Percentiles rank a stretch among this genome's conserved stretches.
Conservation (phyloP, 2,113 vertebrate species). For the Ptyas mucosa region DNA sequence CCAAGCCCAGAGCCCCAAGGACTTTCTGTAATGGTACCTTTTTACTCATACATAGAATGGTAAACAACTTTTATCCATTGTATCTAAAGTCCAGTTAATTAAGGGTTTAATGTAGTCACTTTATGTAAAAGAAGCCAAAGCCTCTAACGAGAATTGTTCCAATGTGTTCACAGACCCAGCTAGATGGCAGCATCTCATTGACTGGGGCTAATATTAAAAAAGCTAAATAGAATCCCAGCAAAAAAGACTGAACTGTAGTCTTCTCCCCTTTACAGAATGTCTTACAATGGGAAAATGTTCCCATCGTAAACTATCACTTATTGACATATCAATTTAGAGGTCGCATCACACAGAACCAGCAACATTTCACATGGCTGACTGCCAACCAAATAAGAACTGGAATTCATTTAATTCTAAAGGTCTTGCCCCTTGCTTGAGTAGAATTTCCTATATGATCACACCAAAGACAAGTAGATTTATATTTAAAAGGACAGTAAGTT, state of each 20-base stretch:
- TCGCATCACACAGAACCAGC: slow-evolving; percentile 15
- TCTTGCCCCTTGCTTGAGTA: slow-evolving; percentile 2
- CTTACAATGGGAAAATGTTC: slow-evolving; percentile 23
- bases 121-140: neutral
- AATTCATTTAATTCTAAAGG: slow-evolving; percentile 21
- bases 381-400: slow-evolving; percentile 27
- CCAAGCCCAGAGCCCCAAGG: neutral
- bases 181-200: neutral
- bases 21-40: neutral
- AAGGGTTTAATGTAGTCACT: neutral
- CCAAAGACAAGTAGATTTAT: neutral
- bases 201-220: neutral
- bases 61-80: neutral
- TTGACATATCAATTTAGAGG: slow-evolving; percentile 17
- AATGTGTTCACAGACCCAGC: neutral
- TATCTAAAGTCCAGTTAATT: neutral
- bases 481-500: neutral
- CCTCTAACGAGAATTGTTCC: neutral
- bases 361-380: slow-evolving; percentile 42
- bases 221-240: neutral
- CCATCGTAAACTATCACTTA: slow-evolving; percentile 5
- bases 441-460: slow-evolving; percentile 13
- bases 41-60: neutral
- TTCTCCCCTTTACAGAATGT: neutral
- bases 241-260: neutral